Percentiles rank a stretch among this genome's conserved stretches.
Conservation (phyloP, 2,888 invertebrate genomes). For the Eremobia ochroleuca region DNA sequence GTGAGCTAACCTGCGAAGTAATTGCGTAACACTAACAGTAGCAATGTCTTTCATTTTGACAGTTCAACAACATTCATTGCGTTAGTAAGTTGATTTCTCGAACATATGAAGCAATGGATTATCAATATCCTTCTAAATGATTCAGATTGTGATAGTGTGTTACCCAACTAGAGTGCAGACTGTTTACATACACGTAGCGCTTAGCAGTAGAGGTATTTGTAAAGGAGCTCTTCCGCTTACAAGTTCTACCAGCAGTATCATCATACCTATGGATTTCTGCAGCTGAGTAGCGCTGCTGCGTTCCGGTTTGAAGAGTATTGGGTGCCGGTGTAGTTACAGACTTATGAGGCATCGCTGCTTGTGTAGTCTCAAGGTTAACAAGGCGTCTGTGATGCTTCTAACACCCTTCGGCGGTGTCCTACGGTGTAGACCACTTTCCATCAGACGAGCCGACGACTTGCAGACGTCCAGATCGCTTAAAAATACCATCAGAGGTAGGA, state of each 20-base stretch:
- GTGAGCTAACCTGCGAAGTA: conserved; percentile 63
- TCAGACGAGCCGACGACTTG: not conserved
- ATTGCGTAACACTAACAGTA: not conserved
- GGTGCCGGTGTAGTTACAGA: not conserved
- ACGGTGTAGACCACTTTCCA: not conserved
- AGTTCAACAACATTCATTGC: not conserved
- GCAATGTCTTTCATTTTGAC: not conserved
- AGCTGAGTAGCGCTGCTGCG: not conserved
- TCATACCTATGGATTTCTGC: not conserved
- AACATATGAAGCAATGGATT: not conserved
- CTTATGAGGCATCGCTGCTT: not conserved
- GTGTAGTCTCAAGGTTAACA: not conserved
- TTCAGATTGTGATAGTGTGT: not conserved
- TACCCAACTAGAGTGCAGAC: not conserved
- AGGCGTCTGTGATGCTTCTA: not conserved
- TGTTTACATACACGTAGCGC: not conserved
- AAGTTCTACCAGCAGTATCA: not conserved
- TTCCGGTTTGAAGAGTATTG: not conserved
- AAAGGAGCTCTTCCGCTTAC: not conserved
- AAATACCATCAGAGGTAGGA: not conserved
- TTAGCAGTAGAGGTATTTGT: not conserved
- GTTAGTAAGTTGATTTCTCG: not conserved
- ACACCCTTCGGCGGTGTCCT: too few species aligned
- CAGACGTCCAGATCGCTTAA: not conserved
- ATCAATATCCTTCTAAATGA: not conserved